These are phyloP conservation scores for Astur gentilis DNA, from an alignment of 2,113 vertebrate species.

Conservation along the genomic window DNA sequence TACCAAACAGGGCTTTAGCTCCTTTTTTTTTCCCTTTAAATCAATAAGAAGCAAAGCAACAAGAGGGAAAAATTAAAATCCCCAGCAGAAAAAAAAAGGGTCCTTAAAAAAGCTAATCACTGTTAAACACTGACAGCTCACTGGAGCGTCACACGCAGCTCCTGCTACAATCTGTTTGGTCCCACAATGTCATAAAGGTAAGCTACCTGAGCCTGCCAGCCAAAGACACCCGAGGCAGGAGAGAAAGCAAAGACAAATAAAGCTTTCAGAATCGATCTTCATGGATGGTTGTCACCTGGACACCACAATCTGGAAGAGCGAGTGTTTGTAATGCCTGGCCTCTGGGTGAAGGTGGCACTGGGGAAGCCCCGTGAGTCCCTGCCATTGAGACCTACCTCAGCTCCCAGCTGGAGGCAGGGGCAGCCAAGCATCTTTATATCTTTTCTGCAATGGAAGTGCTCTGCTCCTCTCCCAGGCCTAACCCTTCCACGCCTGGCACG, in stretches of 20 bases:
- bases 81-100: background rate
- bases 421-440: background rate
- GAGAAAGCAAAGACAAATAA: background rate
- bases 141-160: background rate
- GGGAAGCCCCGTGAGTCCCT: fast-evolving
- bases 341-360: background rate
- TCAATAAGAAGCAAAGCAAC: constrained; percentile 35
- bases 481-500: background rate
- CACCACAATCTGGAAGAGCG: background rate
- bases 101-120: constrained; percentile 5
- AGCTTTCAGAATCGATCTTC: background rate
- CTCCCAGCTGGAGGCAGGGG: background rate
- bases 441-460: background rate
- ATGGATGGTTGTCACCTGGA: background rate
- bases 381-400: background rate
- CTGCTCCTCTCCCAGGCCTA: background rate
- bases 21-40: background rate
- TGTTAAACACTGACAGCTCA: background rate
- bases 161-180: background rate
- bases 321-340: background rate
- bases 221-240: background rate
- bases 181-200: background rate
- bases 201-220: background rate
- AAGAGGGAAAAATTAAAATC: constrained; percentile 25
- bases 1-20: constrained; percentile 5